Evolutionary conservation across 2,888 invertebrate species (phyloP).

Genomic region (Trisateles emortualis): DNA sequence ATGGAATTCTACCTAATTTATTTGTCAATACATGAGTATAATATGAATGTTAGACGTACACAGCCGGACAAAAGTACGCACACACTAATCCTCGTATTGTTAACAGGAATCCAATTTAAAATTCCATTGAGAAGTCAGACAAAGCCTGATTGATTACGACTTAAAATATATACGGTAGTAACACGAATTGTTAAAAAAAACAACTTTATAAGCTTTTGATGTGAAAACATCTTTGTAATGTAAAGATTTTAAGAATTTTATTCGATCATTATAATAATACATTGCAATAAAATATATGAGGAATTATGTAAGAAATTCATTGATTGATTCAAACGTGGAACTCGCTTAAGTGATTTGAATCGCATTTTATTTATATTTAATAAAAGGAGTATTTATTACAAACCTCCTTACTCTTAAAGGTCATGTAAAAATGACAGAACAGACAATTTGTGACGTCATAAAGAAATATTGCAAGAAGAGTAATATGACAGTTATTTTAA

Average conservation of each 20-base stretch:
- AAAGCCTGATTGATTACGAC: conserved; percentile 83
- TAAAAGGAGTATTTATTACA: too few species aligned
- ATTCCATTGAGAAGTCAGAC: conserved; percentile 75
- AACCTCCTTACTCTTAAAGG: too few species aligned
- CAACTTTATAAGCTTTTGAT: conserved; percentile 41
- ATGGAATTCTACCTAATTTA: conserved; percentile 30
- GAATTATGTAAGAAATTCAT: background rate
- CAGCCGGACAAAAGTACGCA: conserved; percentile 69
- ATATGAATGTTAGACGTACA: conserved; percentile 50
- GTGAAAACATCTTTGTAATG: conserved; percentile 45
- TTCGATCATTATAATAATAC: background rate
- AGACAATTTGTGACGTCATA: too few species aligned
- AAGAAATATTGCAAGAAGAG: too few species aligned
- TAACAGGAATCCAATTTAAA: conserved; percentile 84
- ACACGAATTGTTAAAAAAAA: conserved; percentile 55
- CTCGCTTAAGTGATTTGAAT: too few species aligned
- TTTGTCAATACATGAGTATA: conserved; percentile 27
- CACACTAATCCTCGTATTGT: conserved; percentile 82
- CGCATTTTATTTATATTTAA: too few species aligned
- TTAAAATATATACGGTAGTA: conserved; percentile 67
- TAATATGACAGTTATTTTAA: too few species aligned
- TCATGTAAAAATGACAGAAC: too few species aligned
- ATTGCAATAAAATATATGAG: background rate
- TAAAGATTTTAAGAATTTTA: conserved; percentile 17
- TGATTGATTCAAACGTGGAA: too few species aligned